Evolutionary conservation across 2,113 vertebrate genomes (phyloP).

Genomic region (Eptesicus fuscus): DNA sequence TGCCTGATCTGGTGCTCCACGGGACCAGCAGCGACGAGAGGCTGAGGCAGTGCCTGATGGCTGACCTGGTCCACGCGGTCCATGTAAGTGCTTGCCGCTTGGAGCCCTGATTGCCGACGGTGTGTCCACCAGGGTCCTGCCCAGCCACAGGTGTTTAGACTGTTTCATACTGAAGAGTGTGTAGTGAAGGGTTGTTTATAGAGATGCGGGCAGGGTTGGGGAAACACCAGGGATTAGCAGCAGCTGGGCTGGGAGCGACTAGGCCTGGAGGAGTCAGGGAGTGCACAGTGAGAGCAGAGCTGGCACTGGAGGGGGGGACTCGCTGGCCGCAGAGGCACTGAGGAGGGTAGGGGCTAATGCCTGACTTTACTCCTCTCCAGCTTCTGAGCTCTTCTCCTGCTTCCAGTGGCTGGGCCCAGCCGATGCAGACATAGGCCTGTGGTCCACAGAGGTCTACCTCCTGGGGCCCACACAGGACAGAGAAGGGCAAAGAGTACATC

Average conservation of each 20-base stretch:
- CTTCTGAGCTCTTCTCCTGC: not conserved
- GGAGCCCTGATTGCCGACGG: too few species aligned
- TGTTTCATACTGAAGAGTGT: not conserved
- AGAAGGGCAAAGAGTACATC: not conserved
- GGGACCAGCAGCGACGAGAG: conserved; percentile 86
- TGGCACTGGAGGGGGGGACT: too few species aligned
- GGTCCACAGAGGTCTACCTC: not conserved
- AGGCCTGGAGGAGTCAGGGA: not conserved
- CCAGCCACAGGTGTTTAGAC: not conserved
- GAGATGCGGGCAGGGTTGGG: not conserved
- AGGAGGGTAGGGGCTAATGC: accelerated
- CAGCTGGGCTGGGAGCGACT: not conserved
- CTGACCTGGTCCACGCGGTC: conserved; percentile 86
- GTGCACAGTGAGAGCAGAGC: not conserved
- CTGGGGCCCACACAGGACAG: not conserved
- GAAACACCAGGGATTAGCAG: not conserved
- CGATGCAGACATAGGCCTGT: not conserved
- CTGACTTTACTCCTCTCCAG: not conserved
- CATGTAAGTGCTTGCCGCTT: conserved; percentile 82
- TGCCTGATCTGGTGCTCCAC: conserved; percentile 90
- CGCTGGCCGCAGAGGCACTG: not conserved
- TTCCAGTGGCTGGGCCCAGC: not conserved
- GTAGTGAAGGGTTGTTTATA: not conserved
- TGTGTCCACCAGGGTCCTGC: not conserved
- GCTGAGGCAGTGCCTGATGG: conserved; percentile 84